Conservation (phyloP, 2,113 vertebrate genomes). For the Orycteropus afer region DNA sequence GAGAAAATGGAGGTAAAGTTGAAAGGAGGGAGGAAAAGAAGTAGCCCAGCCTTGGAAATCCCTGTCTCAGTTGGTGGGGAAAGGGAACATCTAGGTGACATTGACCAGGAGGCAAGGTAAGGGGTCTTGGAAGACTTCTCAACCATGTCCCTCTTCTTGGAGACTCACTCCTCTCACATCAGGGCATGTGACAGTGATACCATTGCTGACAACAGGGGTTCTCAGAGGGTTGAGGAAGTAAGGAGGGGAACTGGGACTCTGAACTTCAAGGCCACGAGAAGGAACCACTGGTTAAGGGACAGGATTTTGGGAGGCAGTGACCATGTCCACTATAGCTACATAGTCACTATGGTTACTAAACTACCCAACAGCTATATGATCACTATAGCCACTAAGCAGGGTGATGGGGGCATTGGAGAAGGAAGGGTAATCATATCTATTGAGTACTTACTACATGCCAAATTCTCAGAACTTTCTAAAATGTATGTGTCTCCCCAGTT, state of each 20-base stretch:
- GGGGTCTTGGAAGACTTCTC: neutral
- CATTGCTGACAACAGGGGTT: neutral
- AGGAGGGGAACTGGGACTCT: neutral
- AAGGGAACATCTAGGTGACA: no score
- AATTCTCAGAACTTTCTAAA: neutral
- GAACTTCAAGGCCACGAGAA: neutral
- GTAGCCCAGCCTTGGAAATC: fast-evolving
- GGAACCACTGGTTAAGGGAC: neutral
- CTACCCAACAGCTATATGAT: neutral
- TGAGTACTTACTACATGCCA: neutral
- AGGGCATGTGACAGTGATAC: neutral
- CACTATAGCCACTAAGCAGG: neutral
- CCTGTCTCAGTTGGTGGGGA: fast-evolving
- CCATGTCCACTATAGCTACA: neutral
- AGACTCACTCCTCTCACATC: fast-evolving
- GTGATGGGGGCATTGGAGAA: neutral
- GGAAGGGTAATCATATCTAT: neutral
- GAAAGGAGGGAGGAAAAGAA: neutral
- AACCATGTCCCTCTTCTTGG: fast-evolving
- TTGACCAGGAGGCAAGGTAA: fast-evolving
- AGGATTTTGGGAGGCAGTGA: neutral
- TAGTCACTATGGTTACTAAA: neutral
- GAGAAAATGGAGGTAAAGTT: neutral
- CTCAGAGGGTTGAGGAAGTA: neutral
- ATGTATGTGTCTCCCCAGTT: neutral